Percentiles rank a stretch among this genome's conserved stretches.
These are phyloP conservation scores for Rhipidura dahli DNA, from an alignment of 2,113 vertebrate species.

Conservation along the genomic window DNA sequence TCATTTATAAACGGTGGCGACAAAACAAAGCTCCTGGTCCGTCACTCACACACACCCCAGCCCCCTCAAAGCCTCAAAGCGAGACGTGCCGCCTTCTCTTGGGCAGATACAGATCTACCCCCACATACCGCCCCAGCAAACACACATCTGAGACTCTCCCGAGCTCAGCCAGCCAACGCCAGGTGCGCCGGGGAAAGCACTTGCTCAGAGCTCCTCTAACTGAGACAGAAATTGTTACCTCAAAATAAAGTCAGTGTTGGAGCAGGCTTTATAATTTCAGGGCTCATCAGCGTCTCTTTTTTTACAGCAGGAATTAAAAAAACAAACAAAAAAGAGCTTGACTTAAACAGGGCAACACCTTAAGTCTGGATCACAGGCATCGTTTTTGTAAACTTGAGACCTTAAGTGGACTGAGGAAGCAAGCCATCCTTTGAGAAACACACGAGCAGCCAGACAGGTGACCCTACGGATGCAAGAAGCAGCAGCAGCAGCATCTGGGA, in stretches of 20 bases:
- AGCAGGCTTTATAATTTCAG: not conserved
- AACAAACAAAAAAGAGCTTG: not conserved
- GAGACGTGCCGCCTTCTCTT: constrained; percentile 25
- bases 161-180: constrained; percentile 9
- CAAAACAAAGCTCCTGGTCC: not conserved
- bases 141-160: constrained; percentile 61
- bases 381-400: not conserved
- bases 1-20: not conserved
- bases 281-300: not conserved
- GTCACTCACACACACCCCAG: not conserved
- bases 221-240: not conserved
- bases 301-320: not conserved
- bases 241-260: not conserved
- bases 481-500: not conserved
- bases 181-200: constrained; percentile 17
- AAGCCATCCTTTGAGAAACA: not conserved
- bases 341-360: not conserved
- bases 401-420: not conserved
- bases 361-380: not conserved
- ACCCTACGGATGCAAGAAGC: not conserved
- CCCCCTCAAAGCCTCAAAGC: not conserved
- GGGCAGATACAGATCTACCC: constrained; percentile 71
- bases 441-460: accelerated
- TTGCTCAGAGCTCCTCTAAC: constrained; percentile 1
- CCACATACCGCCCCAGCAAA: constrained; percentile 63